Evolutionary conservation across 2,888 invertebrate species (phyloP).

Genomic region (Parapristionchus giblindavisi): DNA sequence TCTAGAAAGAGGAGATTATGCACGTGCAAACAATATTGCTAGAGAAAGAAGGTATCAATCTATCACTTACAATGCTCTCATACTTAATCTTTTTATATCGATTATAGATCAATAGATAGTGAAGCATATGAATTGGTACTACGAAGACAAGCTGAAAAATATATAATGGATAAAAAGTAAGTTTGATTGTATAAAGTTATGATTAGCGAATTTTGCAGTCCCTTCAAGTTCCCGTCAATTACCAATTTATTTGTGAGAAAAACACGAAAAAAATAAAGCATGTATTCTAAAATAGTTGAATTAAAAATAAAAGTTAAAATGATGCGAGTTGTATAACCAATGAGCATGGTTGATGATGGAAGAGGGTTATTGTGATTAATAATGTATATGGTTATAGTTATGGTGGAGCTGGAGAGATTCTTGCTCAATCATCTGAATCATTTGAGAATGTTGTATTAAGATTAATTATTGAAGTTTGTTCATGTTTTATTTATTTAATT

Average conservation of each 20-base stretch:
- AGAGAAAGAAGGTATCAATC: conserved; percentile 44
- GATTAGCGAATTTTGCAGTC: too few species aligned
- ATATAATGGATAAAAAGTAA: conserved; percentile 64
- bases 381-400: conserved; percentile 52
- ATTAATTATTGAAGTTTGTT: conserved; percentile 78
- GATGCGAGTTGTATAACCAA: neutral
- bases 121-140: conserved; percentile 63
- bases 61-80: too few species aligned
- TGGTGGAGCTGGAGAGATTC: conserved; percentile 79
- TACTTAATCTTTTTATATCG: too few species aligned
- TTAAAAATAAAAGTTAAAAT: too few species aligned
- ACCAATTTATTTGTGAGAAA: too few species aligned
- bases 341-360: neutral
- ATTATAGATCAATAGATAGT: conserved; percentile 49
- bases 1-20: conserved; percentile 62
- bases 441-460: conserved; percentile 94
- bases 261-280: too few species aligned
- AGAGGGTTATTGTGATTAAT: too few species aligned
- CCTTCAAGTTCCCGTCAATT: too few species aligned
- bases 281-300: too few species aligned
- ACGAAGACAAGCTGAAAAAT: conserved; percentile 63
- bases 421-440: conserved; percentile 87
- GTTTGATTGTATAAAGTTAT: too few species aligned
- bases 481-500: too few species aligned
- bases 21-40: conserved; percentile 54